A percentile compares a stretch with the other conserved stretches of the same genome.
Conservation (phyloP, 2,888 invertebrate species). For the Latrodectus elegans region DNA sequence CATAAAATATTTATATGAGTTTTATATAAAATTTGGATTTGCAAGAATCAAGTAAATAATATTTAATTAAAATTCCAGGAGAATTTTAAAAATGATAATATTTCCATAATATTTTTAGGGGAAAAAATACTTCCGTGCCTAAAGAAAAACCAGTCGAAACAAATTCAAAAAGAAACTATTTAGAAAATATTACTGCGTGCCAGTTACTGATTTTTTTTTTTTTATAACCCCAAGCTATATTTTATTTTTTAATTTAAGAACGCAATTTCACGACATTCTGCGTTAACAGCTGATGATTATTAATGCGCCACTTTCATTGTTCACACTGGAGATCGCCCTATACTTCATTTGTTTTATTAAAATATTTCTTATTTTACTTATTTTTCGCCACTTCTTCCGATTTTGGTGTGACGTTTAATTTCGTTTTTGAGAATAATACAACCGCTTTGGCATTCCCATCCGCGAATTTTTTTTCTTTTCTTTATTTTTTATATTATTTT, state of each 20-base stretch:
- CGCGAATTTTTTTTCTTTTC: conserved; percentile 40
- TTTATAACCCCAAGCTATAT: conserved; percentile 17
- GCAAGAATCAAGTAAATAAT: no score
- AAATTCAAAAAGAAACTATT: conserved; percentile 36
- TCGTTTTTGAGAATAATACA: conserved; percentile 61
- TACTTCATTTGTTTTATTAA: not conserved
- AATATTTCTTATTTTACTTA: conserved; percentile 11
- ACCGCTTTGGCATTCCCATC: conserved; percentile 38
- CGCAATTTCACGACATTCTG: conserved; percentile 35
- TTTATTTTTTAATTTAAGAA: conserved; percentile 20
- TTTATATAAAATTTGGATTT: no score
- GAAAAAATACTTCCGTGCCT: not conserved
- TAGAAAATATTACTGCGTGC: conserved; percentile 21
- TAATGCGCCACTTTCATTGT: conserved; percentile 43
- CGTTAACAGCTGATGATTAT: conserved; percentile 50
- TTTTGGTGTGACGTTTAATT: conserved; percentile 66
- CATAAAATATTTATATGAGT: no score
- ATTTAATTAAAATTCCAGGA: no score
- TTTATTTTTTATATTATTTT: conserved; percentile 21
- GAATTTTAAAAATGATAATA: not conserved
- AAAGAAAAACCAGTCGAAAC: no score
- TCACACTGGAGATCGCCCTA: conserved; percentile 23
- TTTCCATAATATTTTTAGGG: not conserved
- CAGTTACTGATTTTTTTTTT: conserved; percentile 15
- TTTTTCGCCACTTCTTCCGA: conserved; percentile 48